Base-by-base conservation (phyloP, 2,113 vertebrate genomes). In the Propithecus coquereli region DNA sequence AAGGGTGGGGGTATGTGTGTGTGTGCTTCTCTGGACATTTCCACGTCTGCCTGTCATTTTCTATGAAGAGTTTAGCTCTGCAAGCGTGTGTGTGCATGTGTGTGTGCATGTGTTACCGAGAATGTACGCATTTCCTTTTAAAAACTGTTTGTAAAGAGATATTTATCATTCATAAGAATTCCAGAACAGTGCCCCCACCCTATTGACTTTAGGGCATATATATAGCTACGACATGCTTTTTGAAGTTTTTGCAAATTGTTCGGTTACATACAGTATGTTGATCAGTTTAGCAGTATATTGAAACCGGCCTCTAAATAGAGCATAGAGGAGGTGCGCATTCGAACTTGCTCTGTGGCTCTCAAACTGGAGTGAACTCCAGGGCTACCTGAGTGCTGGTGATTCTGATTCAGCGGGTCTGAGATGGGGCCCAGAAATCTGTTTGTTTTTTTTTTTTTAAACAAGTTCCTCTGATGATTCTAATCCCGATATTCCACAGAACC, bases 121-220 rank as follows among this genome's bases (percentile, higher is more conserved):
- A 89, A 87, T 6, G 70, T 32, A 70, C 82, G 81, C 63, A 52
- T 84, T 94, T 90, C 63, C 81, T 92, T 52, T 92, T 59, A 18
- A 65, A 66, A 70, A 17, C 11, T 8, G 9, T 89, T 96, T 94
- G 50, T 90, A 47, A 85, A 89, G 89, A 91, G 68, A 66, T 90
- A 13, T 45, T 2, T 71, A 59, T 95, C 83, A 68, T 91, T 90
- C 54, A 1, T 54, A 52, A 76, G 73, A 86, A 94, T 87, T 47
- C 79, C 59, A 76, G 16, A 74, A 12, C 82, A 20, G 22, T 37
- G 23, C 57, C 54, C 32, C 11, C 10, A 10, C 30, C 61, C 59
- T 34, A 32, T 87, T 84, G 34, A 50, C 27, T 82, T 50, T 54
- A 40, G 86, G 57, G 34, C 27, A 6, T 25, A 18, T 47, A 57